Evolutionary conservation across 2,113 vertebrate species (phyloP).

Genomic region (Trichomycterus rosablanca): DNA sequence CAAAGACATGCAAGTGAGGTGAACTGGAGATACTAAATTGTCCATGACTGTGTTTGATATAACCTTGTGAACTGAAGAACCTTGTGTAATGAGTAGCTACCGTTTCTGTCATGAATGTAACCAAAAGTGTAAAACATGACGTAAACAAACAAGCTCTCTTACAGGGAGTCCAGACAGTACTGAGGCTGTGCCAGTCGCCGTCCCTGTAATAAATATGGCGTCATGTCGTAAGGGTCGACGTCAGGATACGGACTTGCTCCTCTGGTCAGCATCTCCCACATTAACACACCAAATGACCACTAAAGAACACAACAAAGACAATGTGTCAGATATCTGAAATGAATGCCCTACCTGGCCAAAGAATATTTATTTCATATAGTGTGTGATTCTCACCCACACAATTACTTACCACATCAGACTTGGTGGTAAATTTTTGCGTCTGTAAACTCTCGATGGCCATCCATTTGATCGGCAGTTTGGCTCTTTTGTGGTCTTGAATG

Average conservation of each 20-base stretch:
- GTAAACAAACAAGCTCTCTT: too few species aligned
- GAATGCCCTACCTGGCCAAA: too few species aligned
- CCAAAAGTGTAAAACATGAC: too few species aligned
- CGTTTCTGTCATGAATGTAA: too few species aligned
- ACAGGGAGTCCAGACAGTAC: slow-evolving; percentile 85
- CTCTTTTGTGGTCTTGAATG: slow-evolving; percentile 73
- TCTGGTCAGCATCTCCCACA: slow-evolving; percentile 95
- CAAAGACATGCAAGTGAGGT: too few species aligned
- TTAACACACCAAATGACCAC: slow-evolving; percentile 95
- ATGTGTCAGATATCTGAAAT: background rate
- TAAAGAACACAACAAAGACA: slow-evolving; percentile 48
- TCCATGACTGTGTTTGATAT: too few species aligned
- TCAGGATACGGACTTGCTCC: slow-evolving; percentile 87
- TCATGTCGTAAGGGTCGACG: slow-evolving; percentile 89
- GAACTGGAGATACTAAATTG: too few species aligned
- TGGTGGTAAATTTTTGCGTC: slow-evolving; percentile 93
- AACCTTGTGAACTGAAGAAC: too few species aligned
- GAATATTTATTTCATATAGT: too few species aligned
- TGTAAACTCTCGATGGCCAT: slow-evolving; percentile 95
- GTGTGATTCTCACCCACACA: too few species aligned
- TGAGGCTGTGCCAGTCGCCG: slow-evolving; percentile 86
- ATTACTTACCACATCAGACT: slow-evolving; percentile 86
- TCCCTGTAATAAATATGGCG: slow-evolving; percentile 77
- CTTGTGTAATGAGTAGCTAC: too few species aligned
- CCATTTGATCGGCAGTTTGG: slow-evolving; percentile 94